A percentile compares a stretch with the other conserved stretches of the same genome.
phyloP scores from a whole-genome alignment of 2,797 vertebrate genomes.

The Novumbra hubbsi region DNA sequence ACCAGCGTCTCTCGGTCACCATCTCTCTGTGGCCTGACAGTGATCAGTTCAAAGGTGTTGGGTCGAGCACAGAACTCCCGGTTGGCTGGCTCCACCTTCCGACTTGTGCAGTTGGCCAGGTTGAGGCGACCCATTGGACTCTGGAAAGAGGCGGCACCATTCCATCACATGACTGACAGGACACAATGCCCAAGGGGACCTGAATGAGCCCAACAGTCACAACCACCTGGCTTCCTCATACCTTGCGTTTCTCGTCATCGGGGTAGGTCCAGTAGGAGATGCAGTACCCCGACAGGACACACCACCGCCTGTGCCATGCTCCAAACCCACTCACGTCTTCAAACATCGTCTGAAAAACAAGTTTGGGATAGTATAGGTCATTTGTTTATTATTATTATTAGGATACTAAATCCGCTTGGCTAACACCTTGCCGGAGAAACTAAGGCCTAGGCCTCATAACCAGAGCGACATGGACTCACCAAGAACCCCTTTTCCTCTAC shows the following conservation, averaged over 20 bases:
- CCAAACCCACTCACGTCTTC: conserved; percentile 97
- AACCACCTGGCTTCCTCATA: conserved; percentile 42
- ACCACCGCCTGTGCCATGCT: conserved; percentile 96
- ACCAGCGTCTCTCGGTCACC: conserved; percentile 93
- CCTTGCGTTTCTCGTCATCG: conserved; percentile 94
- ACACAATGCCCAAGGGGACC: too few relatives aligned
- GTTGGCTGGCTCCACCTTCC: conserved; percentile 87
- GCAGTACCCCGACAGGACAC: conserved; percentile 88
- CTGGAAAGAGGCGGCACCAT: conserved; percentile 59
- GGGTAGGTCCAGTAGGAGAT: conserved; percentile 98
- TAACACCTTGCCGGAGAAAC: too few relatives aligned
- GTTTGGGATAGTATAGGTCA: background rate
- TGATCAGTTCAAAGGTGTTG: conserved; percentile 93
- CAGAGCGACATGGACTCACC: conserved; percentile 70
- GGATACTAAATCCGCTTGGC: too few relatives aligned
- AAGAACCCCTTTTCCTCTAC: conserved; percentile 91
- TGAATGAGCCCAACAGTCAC: too few relatives aligned
- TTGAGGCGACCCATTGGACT: conserved; percentile 89
- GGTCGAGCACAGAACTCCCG: conserved; percentile 94
- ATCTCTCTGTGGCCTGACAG: conserved; percentile 87
- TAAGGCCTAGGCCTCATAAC: too few relatives aligned
- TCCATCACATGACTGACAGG: background rate
- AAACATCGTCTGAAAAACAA: conserved; percentile 87
- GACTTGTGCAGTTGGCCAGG: conserved; percentile 89
- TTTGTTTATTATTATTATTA: background rate